Conservation (phyloP, 2,797 vertebrate genomes). For the Diglossa cyanea region DNA sequence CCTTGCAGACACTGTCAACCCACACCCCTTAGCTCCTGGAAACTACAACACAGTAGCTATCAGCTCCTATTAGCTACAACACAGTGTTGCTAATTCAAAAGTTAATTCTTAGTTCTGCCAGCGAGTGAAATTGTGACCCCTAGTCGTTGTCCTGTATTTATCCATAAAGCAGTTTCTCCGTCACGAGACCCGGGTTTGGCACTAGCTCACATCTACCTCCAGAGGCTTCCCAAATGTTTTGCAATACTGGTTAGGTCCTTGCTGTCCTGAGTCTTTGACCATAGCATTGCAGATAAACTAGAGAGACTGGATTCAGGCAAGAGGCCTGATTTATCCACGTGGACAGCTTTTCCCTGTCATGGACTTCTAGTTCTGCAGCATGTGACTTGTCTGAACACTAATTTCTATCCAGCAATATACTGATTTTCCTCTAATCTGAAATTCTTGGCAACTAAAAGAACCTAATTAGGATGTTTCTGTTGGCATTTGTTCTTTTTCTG, state of each 20-base stretch:
- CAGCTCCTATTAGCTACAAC: not conserved
- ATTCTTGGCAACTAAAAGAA: not conserved
- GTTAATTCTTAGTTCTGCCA: not conserved
- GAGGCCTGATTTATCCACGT: not conserved
- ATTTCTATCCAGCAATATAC: not conserved
- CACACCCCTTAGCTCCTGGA: not conserved
- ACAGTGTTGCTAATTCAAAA: not conserved
- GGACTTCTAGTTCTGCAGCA: not conserved
- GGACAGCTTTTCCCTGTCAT: not conserved
- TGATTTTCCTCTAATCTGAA: conserved; percentile 21
- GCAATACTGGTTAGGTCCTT: accelerated
- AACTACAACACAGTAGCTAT: not conserved
- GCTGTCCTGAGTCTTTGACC: not conserved
- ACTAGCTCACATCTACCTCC: not conserved
- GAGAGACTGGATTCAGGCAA: not conserved
- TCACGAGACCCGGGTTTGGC: not conserved
- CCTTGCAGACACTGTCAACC: not conserved
- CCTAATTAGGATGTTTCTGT: conserved; percentile 21
- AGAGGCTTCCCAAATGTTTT: not conserved
- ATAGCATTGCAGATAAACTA: not conserved
- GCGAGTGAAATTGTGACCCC: not conserved
- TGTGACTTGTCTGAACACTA: not conserved
- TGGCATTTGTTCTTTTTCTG: not conserved
- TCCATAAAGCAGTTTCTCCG: not conserved
- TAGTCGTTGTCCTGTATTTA: not conserved